Evolutionary conservation across 2,888 invertebrate genomes (phyloP).

Genomic region (Monochamus alternatus): DNA sequence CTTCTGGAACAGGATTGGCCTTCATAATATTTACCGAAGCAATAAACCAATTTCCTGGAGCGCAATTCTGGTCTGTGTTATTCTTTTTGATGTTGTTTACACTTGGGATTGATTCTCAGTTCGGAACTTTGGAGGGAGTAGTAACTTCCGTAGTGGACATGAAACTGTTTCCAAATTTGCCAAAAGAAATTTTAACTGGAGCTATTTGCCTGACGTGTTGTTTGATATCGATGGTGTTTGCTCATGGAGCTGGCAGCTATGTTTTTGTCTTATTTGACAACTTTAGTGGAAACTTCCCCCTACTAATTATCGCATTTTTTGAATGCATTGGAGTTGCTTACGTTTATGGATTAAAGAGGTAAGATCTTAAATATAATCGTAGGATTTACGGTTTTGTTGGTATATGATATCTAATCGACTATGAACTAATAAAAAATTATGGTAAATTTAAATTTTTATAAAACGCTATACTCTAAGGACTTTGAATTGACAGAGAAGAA

Average conservation of each 20-base stretch:
- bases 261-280: conserved; percentile 95
- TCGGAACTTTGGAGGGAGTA: conserved; percentile 96
- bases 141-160: conserved; percentile 96
- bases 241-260: conserved; percentile 94
- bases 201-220: conserved; percentile 87
- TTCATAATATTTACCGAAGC: conserved; percentile 99
- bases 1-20: conserved; percentile 95
- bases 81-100: conserved; percentile 98
- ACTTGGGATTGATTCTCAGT: conserved; percentile 96
- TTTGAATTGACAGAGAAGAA: too few relatives aligned
- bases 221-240: conserved; percentile 89
- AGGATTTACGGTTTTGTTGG: too few relatives aligned
- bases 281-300: conserved; percentile 94
- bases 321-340: conserved; percentile 95
- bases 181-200: conserved; percentile 91
- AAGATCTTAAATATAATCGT: conserved; percentile 52
- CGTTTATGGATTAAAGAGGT: conserved; percentile 93
- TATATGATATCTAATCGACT: too few relatives aligned
- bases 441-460: too few relatives aligned
- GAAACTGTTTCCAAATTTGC: conserved; percentile 92
- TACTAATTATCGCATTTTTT: conserved; percentile 93
- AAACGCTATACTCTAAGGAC: too few relatives aligned
- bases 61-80: conserved; percentile 95
- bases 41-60: conserved; percentile 97
- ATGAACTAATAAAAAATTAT: too few relatives aligned